Base-by-base conservation (phyloP, 2,888 invertebrate genomes). In the Chloroclystis v-ata region DNA sequence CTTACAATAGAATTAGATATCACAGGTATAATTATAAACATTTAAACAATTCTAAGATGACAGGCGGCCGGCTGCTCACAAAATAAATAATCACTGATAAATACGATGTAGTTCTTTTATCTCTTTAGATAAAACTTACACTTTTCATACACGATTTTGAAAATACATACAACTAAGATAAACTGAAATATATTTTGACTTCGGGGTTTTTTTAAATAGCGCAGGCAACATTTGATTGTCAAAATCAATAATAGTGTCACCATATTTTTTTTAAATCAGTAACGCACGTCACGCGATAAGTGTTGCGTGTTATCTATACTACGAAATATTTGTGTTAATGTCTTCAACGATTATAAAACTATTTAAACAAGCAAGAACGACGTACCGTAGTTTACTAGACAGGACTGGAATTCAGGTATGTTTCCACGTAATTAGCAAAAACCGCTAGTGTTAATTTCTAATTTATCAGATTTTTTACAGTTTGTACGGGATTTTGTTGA, bases 281-380 rank as follows among this genome's bases (percentile, higher is more conserved):
- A 4, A n/a, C n/a, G n/a, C 20, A 20, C 5, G 20, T 20, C 20
- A 20, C 20, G 20, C 20, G n/a, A n/a, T n/a, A n/a, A n/a, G n/a
- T n/a, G n/a, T n/a, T n/a, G n/a, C n/a, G n/a, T n/a, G n/a, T n/a
- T n/a, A n/a, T n/a, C n/a, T n/a, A n/a, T n/a, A n/a, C n/a, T n/a
- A n/a, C n/a, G n/a, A n/a, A n/a, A n/a, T 5, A 6, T 5, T 4
- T 20, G 52, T 56, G 8, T 8, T 41, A 40, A 38, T 84, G 83
- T 70, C 72, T 71, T 65, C 62, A 44, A 63, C 67, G 47, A 71
- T 85, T 55, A 85, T 78, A 72, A 78, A 78, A 54, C 50, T 82
- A 57, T 57, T 84, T 40, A 65, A 65, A 38, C 64, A 67, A 52
- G 81, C 69, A 14, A 75, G 64, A 49, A 67, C 72, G 51, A 75